Evolutionary conservation across 2,888 invertebrate genomes (phyloP).

Genomic region (Diploptera punctata): DNA sequence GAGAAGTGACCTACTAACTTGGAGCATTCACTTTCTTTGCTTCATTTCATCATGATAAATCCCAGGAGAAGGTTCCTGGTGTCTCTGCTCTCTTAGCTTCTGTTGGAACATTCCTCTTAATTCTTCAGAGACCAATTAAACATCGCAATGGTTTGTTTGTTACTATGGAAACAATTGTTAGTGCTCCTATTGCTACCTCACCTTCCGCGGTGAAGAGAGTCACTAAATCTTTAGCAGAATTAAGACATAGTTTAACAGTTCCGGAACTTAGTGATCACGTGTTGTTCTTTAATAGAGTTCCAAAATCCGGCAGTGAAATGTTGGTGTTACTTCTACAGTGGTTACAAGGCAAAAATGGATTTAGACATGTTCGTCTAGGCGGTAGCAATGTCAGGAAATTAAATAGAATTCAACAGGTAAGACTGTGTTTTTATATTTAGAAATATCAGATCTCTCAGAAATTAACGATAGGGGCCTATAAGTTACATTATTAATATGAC

Average conservation of each 20-base stretch:
- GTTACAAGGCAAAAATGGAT: constrained; percentile 64
- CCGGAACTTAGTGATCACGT: constrained; percentile 56
- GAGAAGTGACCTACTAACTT: no score
- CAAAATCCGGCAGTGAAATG: constrained; percentile 65
- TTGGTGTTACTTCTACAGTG: constrained; percentile 64
- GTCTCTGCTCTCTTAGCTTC: no score
- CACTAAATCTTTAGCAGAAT: background rate
- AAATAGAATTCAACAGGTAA: constrained; percentile 44
- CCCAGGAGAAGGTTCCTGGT: no score
- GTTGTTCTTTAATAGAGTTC: constrained; percentile 66
- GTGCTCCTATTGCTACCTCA: background rate
- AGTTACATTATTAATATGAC: background rate
- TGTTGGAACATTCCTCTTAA: no score
- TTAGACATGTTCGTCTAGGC: constrained; percentile 62
- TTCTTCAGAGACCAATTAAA: no score
- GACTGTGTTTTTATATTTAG: background rate
- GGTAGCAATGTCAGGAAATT: constrained; percentile 51
- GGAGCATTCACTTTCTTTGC: no score
- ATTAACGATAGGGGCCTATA: background rate
- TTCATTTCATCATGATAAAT: no score
- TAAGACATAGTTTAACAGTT: background rate
- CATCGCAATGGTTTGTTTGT: no score
- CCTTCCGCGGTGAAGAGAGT: background rate
- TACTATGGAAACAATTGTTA: no score
- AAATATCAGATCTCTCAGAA: background rate